Percentiles rank a stretch among this genome's conserved stretches.
phyloP scores from a whole-genome alignment of 2,113 vertebrate genomes.

The Rhinichthys klamathensis region DNA sequence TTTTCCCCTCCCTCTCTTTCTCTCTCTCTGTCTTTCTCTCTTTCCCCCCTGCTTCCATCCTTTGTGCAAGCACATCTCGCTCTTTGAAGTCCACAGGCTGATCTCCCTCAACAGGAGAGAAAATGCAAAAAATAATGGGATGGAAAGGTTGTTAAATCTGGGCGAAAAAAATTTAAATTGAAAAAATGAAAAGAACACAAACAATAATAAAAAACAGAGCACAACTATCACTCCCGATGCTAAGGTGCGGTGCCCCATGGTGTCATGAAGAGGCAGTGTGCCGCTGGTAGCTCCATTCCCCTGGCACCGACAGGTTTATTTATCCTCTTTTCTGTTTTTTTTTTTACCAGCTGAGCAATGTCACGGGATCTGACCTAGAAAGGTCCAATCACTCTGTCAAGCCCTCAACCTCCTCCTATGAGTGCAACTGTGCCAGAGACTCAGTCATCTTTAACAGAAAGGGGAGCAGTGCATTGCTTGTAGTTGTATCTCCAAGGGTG shows the following conservation, averaged over 20 bases:
- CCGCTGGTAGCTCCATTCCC: constrained; percentile 63
- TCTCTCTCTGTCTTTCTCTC: background rate
- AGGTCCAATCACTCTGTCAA: constrained; percentile 77
- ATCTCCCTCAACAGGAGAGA: constrained; percentile 66
- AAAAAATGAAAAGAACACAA: constrained; percentile 54
- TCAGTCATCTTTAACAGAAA: constrained; percentile 58
- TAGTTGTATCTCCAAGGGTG: constrained; percentile 37
- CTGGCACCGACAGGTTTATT: constrained; percentile 63
- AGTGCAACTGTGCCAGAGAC: constrained; percentile 73
- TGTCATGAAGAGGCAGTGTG: constrained; percentile 43
- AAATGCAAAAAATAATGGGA: constrained; percentile 29
- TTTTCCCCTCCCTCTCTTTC: background rate
- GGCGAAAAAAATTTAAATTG: constrained; percentile 40
- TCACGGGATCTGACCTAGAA: constrained; percentile 82
- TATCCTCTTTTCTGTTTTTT: constrained; percentile 73
- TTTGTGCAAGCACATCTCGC: constrained; percentile 22
- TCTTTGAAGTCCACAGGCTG: constrained; percentile 79
- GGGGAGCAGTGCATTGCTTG: constrained; percentile 45
- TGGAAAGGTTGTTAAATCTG: constrained; percentile 4
- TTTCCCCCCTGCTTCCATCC: constrained; percentile 5
- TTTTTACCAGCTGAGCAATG: constrained; percentile 74
- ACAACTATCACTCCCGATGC: constrained; percentile 40
- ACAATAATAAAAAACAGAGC: constrained; percentile 15
- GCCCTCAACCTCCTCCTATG: constrained; percentile 76
- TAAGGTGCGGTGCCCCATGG: constrained; percentile 24